phyloP scores from a whole-genome alignment of 1,140 invertebrate species.

The Augochlora pura region DNA sequence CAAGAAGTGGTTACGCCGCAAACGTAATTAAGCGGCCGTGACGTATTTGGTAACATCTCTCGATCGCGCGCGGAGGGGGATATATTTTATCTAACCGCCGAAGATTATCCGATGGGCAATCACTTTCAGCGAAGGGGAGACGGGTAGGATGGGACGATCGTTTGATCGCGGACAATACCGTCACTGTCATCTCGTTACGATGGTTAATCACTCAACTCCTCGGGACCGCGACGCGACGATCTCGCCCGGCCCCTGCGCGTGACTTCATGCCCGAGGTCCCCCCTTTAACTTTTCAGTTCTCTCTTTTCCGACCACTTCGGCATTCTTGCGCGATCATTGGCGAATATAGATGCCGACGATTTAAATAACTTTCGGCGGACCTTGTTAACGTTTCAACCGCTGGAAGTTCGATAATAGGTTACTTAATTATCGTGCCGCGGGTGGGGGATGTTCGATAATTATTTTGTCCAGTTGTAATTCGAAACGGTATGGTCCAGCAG shows the following conservation, averaged over 20 bases:
- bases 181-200: slow-evolving; percentile 71
- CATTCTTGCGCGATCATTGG: too few relatives aligned
- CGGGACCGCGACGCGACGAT: slow-evolving; percentile 35
- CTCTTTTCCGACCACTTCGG: too few relatives aligned
- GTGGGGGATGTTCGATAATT: too few relatives aligned
- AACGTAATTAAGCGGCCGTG: slow-evolving; percentile 58
- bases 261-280: neutral
- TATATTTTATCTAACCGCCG: slow-evolving; percentile 67
- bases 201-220: slow-evolving; percentile 74
- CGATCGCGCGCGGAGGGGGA: slow-evolving; percentile 28
- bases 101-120: slow-evolving; percentile 74
- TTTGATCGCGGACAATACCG: slow-evolving; percentile 55
- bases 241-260: neutral
- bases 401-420: too few relatives aligned
- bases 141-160: slow-evolving; percentile 15
- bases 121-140: slow-evolving; percentile 58
- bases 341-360: too few relatives aligned
- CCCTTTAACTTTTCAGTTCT: too few relatives aligned
- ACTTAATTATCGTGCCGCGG: too few relatives aligned
- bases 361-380: too few relatives aligned
- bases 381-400: too few relatives aligned
- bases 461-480: too few relatives aligned
- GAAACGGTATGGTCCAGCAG: too few relatives aligned
- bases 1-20: slow-evolving; percentile 31
- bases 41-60: slow-evolving; percentile 52